Percentiles rank a stretch among this genome's conserved stretches.
Conservation (phyloP, 2,113 vertebrate species). For the Chionomys nivalis region DNA sequence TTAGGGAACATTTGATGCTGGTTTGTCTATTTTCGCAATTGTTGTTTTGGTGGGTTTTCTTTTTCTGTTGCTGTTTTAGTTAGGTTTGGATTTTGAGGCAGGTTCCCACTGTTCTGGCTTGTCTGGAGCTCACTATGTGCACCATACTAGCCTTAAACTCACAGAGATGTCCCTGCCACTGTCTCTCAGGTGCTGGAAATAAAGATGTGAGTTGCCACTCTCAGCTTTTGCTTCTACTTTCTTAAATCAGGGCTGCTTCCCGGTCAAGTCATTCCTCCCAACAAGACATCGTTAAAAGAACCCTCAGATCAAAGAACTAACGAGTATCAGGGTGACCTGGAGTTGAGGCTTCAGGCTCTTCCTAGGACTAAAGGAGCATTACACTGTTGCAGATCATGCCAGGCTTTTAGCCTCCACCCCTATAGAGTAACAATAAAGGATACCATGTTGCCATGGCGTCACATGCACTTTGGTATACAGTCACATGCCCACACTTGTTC, state of each 20-base stretch:
- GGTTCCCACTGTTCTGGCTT: neutral
- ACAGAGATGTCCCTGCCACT: neutral
- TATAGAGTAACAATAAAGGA: neutral
- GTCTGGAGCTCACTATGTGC: neutral
- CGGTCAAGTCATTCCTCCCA: slow-evolving; percentile 30
- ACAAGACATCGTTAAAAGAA: slow-evolving; percentile 47
- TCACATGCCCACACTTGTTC: neutral
- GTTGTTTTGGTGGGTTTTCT: neutral
- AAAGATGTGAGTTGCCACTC: neutral
- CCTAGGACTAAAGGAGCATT: neutral
- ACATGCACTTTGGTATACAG: neutral
- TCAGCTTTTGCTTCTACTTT: slow-evolving; percentile 44
- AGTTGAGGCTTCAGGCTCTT: neutral
- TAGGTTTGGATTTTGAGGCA: neutral
- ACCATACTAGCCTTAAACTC: neutral
- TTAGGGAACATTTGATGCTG: slow-evolving; percentile 28
- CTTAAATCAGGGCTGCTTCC: slow-evolving; percentile 65
- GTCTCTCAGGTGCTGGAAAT: neutral
- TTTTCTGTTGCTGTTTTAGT: neutral
- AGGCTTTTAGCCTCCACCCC: neutral
- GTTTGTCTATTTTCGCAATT: neutral
- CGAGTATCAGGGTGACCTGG: neutral
- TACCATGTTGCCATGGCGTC: neutral
- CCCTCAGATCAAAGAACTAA: slow-evolving; percentile 29
- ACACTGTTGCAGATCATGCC: neutral